Conservation (phyloP, 2,888 invertebrate species). For the Ophion ventricosus region DNA sequence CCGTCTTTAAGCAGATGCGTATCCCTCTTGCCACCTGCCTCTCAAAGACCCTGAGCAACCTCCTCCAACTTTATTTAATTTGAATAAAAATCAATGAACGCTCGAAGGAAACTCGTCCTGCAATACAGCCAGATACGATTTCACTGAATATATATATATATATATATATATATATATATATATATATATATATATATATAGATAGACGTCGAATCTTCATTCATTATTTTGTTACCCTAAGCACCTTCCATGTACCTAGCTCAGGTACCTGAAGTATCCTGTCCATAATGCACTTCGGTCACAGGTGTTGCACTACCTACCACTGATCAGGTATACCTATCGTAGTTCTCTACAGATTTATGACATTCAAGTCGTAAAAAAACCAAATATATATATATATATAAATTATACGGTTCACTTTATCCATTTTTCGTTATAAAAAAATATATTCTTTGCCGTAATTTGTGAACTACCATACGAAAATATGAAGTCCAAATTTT, state of each 20-base stretch:
- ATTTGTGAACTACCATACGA: too few species aligned
- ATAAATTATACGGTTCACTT: too few species aligned
- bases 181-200: too few species aligned
- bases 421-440: too few species aligned
- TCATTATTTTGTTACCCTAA: not conserved
- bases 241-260: slow-evolving; percentile 39
- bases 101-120: not conserved
- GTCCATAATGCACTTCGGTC: not conserved
- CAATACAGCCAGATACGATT: not conserved
- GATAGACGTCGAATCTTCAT: too few species aligned
- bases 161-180: too few species aligned
- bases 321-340: slow-evolving; percentile 32
- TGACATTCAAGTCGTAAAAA: slow-evolving; percentile 10
- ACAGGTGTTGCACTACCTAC: slow-evolving; percentile 43
- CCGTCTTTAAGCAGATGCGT: too few species aligned
- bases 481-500: too few species aligned
- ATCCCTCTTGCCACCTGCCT: too few species aligned
- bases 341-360: slow-evolving; percentile 37
- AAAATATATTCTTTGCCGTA: too few species aligned
- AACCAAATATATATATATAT: not conserved
- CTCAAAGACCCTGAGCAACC: too few species aligned
- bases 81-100: not conserved
- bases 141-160: too few species aligned
- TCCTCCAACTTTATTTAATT: not conserved
- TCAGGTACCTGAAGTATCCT: slow-evolving; percentile 3